A percentile compares a stretch with the other conserved stretches of the same genome.
Conservation (phyloP, 2,888 invertebrate genomes). For the Myopa tessellatipennis region DNA sequence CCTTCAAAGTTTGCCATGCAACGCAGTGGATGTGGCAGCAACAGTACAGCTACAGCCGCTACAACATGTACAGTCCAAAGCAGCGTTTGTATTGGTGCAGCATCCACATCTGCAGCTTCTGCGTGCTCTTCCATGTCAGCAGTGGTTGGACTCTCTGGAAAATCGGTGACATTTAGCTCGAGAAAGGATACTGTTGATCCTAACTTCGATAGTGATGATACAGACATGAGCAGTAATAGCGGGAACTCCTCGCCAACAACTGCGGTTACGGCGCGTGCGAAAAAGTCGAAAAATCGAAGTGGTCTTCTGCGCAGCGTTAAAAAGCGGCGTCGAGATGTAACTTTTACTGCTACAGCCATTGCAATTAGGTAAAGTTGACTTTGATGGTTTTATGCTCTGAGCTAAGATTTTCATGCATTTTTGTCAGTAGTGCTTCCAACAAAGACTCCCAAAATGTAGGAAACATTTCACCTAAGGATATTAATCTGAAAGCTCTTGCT, state of each 20-base stretch:
- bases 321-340: conserved; percentile 57
- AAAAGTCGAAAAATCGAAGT: conserved; percentile 51
- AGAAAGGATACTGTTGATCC: conserved; percentile 51
- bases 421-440: conserved; percentile 17
- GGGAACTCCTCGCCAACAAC: conserved; percentile 58
- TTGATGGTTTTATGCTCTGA: background rate
- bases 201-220: conserved; percentile 65
- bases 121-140: conserved; percentile 26
- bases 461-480: background rate
- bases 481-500: background rate
- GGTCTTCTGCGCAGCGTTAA: conserved; percentile 50
- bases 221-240: conserved; percentile 64
- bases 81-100: conserved; percentile 32
- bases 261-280: conserved; percentile 49
- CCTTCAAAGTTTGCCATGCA: conserved; percentile 60
- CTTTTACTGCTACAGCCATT: background rate
- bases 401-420: background rate
- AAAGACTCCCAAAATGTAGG: conserved; percentile 20
- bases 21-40: conserved; percentile 35
- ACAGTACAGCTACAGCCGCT: conserved; percentile 42
- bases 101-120: conserved; percentile 40
- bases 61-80: conserved; percentile 27
- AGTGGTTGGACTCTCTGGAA: conserved; percentile 51
- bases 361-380: conserved; percentile 10
- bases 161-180: conserved; percentile 55